Evolutionary conservation across 2,797 vertebrate species (phyloP), one percentile per base, ranked within the genome.

Genomic region (Lepilemur ruficaudatus): DNA sequence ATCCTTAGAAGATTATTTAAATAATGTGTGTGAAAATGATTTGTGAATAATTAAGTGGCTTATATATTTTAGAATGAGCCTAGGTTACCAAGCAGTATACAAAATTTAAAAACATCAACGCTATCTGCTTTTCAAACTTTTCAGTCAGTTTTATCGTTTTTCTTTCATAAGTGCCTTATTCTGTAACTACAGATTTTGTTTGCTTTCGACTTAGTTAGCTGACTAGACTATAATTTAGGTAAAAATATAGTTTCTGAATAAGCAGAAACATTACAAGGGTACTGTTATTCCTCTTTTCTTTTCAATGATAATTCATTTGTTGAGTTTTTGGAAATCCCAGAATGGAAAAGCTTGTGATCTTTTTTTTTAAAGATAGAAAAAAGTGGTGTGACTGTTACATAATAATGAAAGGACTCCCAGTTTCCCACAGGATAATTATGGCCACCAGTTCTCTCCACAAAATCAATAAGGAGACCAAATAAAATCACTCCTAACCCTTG

Each of bases 81-180:
- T 83, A 48, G 25, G 10, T 73, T 93, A 59, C 2, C 48, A 78
- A 65, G 25, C 14, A 70, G 5, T 35, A 69, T 14, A 72, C 46
- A 41, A 93, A 65, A 28, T 89, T 41, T 80, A 12, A 55, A 84
- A 89, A 78, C 2, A 80, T 61, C 18, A 81, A 0, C 1, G 2
- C 25, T 52, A 6, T 55, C 59, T 83, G 25, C 63, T 84, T 55
- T 93, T 70, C 25, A 90, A 23, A 65, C 14, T 94, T 92, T 80
- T 35, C 82, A 48, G 28, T 81, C 46, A 65, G 7, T 89, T 69
- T 50, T 92, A 81, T 8, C 5, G 63, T 50, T 94, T 95, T 91
- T 90, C 30, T 86, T 32, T 89, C 57, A 67, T 78, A 43, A 90
- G 46, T 93, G 41, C 28, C 46, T 88, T 97, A 81, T 35, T 72